phyloP scores from a whole-genome alignment of 2,888 invertebrate genomes.

The Ecdyonurus torrentis region DNA sequence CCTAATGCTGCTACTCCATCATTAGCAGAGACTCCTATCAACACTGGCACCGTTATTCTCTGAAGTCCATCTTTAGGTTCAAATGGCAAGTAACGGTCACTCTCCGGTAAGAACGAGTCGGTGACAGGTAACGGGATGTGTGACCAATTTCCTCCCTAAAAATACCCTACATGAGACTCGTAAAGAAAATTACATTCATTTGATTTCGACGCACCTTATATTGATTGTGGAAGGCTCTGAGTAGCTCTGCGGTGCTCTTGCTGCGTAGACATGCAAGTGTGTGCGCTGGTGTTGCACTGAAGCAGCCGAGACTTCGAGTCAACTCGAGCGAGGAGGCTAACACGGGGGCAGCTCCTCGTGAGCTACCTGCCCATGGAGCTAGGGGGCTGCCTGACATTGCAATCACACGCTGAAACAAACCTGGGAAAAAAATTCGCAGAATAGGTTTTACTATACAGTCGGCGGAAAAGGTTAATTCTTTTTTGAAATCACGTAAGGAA shows the following conservation, averaged over 20 bases:
- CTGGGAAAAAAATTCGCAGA: too few relatives aligned
- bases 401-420: constrained; percentile 46
- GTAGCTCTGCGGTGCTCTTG: constrained; percentile 39
- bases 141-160: constrained; percentile 39
- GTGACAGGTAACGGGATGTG: constrained; percentile 42
- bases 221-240: constrained; percentile 37
- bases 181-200: too few relatives aligned
- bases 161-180: background rate
- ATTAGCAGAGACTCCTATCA: constrained; percentile 50
- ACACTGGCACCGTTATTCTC: constrained; percentile 38
- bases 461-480: too few relatives aligned
- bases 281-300: constrained; percentile 11
- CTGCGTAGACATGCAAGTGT: constrained; percentile 43
- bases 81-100: constrained; percentile 41
- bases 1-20: constrained; percentile 42
- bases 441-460: too few relatives aligned
- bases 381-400: constrained; percentile 44
- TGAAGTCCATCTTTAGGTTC: constrained; percentile 35
- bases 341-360: constrained; percentile 19
- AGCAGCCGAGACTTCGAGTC: constrained; percentile 36
- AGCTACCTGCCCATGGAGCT: constrained; percentile 27
- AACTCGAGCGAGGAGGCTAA: constrained; percentile 36
- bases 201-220: constrained; percentile 27
- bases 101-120: constrained; percentile 40
- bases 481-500: too few relatives aligned